A percentile compares a stretch with the other conserved stretches of the same genome.
Evolutionary conservation across 1,140 invertebrate species (phyloP).

Genomic region (Nasonia longicornis): DNA sequence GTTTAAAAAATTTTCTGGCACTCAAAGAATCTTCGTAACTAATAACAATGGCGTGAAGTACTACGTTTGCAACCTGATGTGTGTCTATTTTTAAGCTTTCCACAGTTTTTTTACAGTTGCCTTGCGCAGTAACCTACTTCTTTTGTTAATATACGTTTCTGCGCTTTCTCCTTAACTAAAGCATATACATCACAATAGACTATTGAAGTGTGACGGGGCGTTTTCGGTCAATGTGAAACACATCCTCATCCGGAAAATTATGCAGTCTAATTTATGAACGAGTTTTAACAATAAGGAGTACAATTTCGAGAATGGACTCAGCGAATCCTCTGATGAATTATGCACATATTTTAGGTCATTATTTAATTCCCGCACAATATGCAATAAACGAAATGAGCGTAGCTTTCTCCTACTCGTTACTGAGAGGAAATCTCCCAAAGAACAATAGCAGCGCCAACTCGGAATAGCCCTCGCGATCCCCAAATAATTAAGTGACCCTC

Average conservation of each 20-base stretch:
- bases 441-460: too few species aligned
- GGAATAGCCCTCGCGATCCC: too few species aligned
- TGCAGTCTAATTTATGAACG: background rate
- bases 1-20: too few species aligned
- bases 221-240: background rate
- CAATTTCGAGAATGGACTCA: background rate
- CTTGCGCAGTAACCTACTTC: background rate
- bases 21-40: background rate
- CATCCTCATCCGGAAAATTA: background rate
- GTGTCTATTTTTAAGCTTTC: background rate
- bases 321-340: too few species aligned
- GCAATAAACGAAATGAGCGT: too few species aligned
- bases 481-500: too few species aligned
- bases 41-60: background rate
- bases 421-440: too few species aligned
- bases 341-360: too few species aligned
- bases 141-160: background rate
- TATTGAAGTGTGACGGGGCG: background rate
- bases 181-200: background rate
- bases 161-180: background rate
- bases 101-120: background rate
- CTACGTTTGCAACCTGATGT: background rate
- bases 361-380: too few species aligned
- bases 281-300: background rate
- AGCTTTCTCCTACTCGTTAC: too few species aligned